phyloP scores from a whole-genome alignment of 2,797 vertebrate species.

The Etheostoma nigrum region DNA sequence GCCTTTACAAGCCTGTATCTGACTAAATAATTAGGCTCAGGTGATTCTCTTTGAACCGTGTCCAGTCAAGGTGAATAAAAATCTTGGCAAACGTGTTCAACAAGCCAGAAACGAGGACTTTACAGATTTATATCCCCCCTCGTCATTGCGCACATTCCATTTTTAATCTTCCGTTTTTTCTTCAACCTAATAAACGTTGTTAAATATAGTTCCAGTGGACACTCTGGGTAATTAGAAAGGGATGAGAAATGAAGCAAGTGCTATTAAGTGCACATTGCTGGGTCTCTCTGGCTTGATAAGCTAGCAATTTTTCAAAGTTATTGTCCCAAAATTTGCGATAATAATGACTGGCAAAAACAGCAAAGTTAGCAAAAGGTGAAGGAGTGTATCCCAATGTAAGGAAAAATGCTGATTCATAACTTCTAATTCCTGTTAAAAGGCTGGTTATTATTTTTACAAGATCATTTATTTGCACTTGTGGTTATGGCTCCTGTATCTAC shows the following conservation, averaged over 20 bases:
- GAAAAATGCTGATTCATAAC: conserved; percentile 67
- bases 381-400: conserved; percentile 49
- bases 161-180: conserved; percentile 66
- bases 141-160: conserved; percentile 58
- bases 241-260: conserved; percentile 75
- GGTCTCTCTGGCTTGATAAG: conserved; percentile 76
- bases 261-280: conserved; percentile 71
- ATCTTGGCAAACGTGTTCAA: conserved; percentile 60
- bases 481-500: conserved; percentile 53
- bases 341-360: conserved; percentile 62
- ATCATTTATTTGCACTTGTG: conserved; percentile 63
- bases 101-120: conserved; percentile 59
- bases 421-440: conserved; percentile 68
- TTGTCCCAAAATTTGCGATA: conserved; percentile 66
- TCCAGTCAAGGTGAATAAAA: conserved; percentile 56
- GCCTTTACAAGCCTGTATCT: neutral
- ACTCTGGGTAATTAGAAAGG: conserved; percentile 82
- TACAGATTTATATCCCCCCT: conserved; percentile 66
- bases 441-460: conserved; percentile 65
- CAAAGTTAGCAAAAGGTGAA: conserved; percentile 66
- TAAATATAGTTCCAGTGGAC: conserved; percentile 83
- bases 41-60: conserved; percentile 45
- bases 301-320: conserved; percentile 77
- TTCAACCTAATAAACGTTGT: conserved; percentile 75
- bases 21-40: neutral